Percentiles rank a stretch among this genome's conserved stretches.
phyloP scores from a whole-genome alignment of 2,888 invertebrate genomes.

The Drosophila neotestacea region DNA sequence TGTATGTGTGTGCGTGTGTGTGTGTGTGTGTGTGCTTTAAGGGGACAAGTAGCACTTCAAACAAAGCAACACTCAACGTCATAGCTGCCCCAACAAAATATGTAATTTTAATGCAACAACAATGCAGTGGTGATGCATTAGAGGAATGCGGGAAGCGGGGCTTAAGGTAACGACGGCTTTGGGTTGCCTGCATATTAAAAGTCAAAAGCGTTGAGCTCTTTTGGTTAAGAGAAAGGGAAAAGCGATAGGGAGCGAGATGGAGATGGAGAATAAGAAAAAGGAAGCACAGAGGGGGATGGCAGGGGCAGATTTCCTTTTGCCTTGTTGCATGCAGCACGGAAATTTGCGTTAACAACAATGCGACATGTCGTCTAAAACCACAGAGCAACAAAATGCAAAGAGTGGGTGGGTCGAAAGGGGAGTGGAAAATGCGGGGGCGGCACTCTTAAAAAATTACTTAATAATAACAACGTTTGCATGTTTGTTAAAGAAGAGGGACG shows the following conservation, averaged over 20 bases:
- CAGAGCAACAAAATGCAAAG: slow-evolving; percentile 55
- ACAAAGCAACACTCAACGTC: slow-evolving; percentile 79
- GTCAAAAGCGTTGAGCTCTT: slow-evolving; percentile 72
- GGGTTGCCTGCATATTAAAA: slow-evolving; percentile 73
- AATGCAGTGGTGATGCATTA: slow-evolving; percentile 10
- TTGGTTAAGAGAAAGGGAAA: slow-evolving; percentile 7
- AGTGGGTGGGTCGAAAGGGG: not conserved
- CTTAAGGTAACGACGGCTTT: slow-evolving; percentile 58
- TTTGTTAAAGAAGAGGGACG: slow-evolving; percentile 10
- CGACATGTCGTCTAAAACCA: slow-evolving; percentile 61
- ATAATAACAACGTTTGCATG: slow-evolving; percentile 67
- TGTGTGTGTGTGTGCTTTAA: slow-evolving; percentile 30
- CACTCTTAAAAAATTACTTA: slow-evolving; percentile 67
- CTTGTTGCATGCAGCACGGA: slow-evolving; percentile 70
- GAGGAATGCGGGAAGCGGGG: not conserved
- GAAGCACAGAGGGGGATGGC: slow-evolving; percentile 6
- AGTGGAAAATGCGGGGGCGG: not conserved
- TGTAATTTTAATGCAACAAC: slow-evolving; percentile 70
- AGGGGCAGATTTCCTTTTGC: slow-evolving; percentile 43
- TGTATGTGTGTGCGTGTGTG: slow-evolving; percentile 28
- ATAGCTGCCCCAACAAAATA: slow-evolving; percentile 54
- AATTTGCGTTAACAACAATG: slow-evolving; percentile 73
- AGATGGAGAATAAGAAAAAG: not conserved
- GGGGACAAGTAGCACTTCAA: slow-evolving; percentile 72
- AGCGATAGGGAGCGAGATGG: not conserved